phyloP scores from a whole-genome alignment of 2,888 invertebrate genomes.

The Dioctria linearis region DNA sequence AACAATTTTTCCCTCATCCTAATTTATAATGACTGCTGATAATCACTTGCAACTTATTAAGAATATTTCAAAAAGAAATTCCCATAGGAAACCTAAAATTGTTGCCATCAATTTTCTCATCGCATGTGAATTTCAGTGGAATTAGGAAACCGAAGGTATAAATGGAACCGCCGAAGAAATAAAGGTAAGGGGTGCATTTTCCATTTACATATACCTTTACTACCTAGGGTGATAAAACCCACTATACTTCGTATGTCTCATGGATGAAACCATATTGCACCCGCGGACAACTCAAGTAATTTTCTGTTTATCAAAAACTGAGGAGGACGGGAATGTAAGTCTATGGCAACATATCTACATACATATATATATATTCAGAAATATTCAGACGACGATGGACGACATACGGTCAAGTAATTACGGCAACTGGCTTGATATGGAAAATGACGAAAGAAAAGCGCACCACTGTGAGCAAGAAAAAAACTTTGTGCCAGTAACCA shows the following conservation, averaged over 20 bases:
- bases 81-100: neutral
- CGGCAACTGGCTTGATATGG: constrained; percentile 33
- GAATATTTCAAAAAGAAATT: neutral
- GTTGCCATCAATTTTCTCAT: neutral
- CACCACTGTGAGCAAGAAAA: neutral
- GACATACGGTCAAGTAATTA: constrained; percentile 43
- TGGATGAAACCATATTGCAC: constrained; percentile 6
- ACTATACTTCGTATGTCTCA: neutral
- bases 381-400: constrained; percentile 16
- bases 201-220: neutral
- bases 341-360: neutral
- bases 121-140: neutral
- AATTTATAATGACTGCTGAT: too few species aligned
- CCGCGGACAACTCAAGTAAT: neutral
- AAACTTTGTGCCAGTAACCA: neutral
- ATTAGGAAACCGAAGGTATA: neutral
- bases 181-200: neutral
- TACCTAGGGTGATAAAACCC: neutral
- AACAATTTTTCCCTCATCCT: too few species aligned
- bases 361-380: neutral
- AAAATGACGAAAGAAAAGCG: constrained; percentile 13
- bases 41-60: too few species aligned
- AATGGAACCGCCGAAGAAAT: neutral
- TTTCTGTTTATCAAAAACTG: constrained; percentile 2
- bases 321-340: neutral